Evolutionary conservation across 2,888 invertebrate genomes (phyloP).

Genomic region (Hydrotaea cyrtoneurina): DNA sequence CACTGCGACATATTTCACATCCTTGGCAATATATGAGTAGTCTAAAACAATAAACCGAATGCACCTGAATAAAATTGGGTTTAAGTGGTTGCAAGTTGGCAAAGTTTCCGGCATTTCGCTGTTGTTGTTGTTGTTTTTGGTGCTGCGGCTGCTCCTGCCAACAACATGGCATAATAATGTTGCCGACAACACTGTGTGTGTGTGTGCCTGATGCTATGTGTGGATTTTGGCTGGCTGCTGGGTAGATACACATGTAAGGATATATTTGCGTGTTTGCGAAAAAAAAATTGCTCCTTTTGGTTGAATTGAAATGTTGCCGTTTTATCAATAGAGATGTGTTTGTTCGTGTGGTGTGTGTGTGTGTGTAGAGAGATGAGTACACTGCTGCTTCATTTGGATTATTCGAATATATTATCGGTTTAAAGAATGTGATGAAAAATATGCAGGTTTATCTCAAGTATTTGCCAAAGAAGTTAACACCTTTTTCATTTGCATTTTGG

Average conservation of each 20-base stretch:
- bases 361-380: neutral
- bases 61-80: slow-evolving; percentile 66
- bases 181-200: slow-evolving; percentile 35
- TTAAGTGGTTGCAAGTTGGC: slow-evolving; percentile 66
- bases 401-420: slow-evolving; percentile 32
- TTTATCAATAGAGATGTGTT: slow-evolving; percentile 41
- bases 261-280: slow-evolving; percentile 17
- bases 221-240: neutral
- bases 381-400: neutral
- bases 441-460: slow-evolving; percentile 17
- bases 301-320: slow-evolving; percentile 40
- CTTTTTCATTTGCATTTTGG: neutral
- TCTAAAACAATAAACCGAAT: slow-evolving; percentile 68
- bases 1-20: neutral
- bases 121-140: neutral
- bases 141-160: neutral
- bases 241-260: neutral
- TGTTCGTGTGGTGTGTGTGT: neutral
- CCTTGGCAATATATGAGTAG: slow-evolving; percentile 44
- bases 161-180: neutral
- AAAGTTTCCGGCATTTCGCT: slow-evolving; percentile 19
- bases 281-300: slow-evolving; percentile 23
- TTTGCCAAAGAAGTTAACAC: slow-evolving; percentile 19
- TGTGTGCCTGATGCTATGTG: slow-evolving; percentile 2
- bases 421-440: neutral